Conservation (phyloP, 2,113 vertebrate species). For the Phalacrocorax aristotelis region DNA sequence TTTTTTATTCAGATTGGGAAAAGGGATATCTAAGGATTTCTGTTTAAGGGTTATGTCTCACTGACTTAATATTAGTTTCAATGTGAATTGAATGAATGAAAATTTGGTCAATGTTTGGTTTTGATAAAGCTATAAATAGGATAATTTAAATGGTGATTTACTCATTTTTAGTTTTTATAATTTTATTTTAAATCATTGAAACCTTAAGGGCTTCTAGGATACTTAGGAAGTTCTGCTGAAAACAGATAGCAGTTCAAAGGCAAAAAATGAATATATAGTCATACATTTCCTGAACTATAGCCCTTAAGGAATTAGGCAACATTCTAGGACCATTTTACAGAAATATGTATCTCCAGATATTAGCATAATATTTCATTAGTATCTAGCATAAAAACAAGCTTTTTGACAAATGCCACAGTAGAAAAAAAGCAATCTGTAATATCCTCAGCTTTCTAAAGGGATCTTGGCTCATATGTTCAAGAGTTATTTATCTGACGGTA, state of each 20-base stretch:
- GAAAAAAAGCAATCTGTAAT: not conserved
- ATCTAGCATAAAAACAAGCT: not conserved
- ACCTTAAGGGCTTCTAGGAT: not conserved
- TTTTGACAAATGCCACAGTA: not conserved
- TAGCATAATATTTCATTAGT: not conserved
- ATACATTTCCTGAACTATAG: not conserved
- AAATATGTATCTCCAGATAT: not conserved
- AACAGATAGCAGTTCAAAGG: not conserved
- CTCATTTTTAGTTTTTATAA: not conserved
- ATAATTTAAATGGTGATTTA: not conserved
- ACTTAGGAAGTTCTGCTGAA: not conserved
- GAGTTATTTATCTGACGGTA: not conserved
- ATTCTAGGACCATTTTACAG: not conserved
- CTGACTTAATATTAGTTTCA: not conserved
- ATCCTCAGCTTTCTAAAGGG: not conserved
- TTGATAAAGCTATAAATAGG: not conserved
- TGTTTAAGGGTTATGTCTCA: not conserved
- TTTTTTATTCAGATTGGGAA: not conserved
- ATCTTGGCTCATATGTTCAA: not conserved
- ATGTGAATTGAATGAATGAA: not conserved
- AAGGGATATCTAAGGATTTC: not conserved
- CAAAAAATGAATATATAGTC: not conserved
- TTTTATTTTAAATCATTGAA: not conserved
- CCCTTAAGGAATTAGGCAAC: not conserved
- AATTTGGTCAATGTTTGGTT: not conserved